Percentiles rank a stretch among this genome's conserved stretches.
Evolutionary conservation across 2,113 vertebrate species (phyloP).

Genomic region (human): DNA sequence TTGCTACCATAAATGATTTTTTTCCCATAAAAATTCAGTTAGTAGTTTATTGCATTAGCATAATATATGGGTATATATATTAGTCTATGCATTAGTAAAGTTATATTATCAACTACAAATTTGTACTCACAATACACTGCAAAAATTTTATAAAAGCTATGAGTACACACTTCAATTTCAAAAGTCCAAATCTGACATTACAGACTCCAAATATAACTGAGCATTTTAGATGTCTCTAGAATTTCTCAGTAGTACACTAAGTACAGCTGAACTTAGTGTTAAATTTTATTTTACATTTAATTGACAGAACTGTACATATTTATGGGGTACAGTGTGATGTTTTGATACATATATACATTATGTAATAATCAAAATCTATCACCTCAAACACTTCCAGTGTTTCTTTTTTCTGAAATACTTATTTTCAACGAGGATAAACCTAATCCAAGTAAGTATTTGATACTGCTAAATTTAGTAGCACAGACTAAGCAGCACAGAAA

Average conservation of each 20-base stretch:
- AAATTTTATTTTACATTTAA: neutral
- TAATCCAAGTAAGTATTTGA: slow-evolving; percentile 8
- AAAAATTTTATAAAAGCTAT: neutral
- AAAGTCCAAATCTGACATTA: neutral
- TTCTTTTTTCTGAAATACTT: neutral
- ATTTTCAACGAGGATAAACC: slow-evolving; percentile 26
- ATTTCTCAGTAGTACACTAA: neutral
- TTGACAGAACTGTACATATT: neutral
- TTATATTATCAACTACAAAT: slow-evolving; percentile 14
- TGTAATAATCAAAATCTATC: neutral
- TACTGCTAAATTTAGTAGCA: slow-evolving; percentile 14
- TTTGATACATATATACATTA: neutral
- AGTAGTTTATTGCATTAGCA: neutral
- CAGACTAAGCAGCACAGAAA: neutral
- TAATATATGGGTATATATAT: neutral
- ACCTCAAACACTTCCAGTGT: neutral
- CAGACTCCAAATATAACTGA: neutral
- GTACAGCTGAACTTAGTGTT: neutral
- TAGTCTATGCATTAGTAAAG: neutral
- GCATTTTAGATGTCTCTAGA: neutral
- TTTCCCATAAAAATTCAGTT: neutral
- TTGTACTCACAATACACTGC: neutral
- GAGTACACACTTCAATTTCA: neutral
- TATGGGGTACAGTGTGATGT: neutral
- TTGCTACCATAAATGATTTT: neutral